Evolutionary conservation across 2,888 invertebrate species (phyloP), one percentile per base, ranked within the genome.

Genomic region (Synanthedon andrenaeformis): DNA sequence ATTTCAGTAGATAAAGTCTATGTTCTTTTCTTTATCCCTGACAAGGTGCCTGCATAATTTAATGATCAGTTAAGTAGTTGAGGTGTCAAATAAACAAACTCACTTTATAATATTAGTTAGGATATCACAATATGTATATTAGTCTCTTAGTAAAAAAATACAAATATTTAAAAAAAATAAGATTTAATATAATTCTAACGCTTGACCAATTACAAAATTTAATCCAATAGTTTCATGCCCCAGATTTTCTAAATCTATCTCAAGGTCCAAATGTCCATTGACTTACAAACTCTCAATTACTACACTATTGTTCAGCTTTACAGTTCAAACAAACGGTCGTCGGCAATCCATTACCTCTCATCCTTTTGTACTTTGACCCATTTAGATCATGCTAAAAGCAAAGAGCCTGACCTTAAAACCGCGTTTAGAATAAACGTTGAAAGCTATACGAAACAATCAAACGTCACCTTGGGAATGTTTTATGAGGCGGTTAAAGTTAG

Each of bases 401-500:
- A 77, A 74, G 64, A 70, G 66, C 68, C 67, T 72, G 77, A 69
- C 77, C 80, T 79, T 74, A 74, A 79, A 76, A 77, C 74, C 74
- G 64, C 72, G 66, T 76, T 77, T 69, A 69, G 70, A 70, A 62
- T 52, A 53, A 14, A 51, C 13, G 59, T 49, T 52, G 58, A 59
- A 60, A 63, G 64, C 62, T 66, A 68, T 62, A 58, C 64, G 64
- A 63, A 79, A 82, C 81, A 82, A 79, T 82, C 76, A 79, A 75
- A 79, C 63, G 70, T 79, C 75, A 80, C 84, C 82, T 83, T 82
- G 79, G 66, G 57, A 75, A 63, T 66, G 61, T 69, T 82, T 82
- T 79, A 81, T 73, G 77, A 76, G 69, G 69, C 64, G 67, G 68
- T 72, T 69, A 72, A 72, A 69, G 71, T 65, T 69, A 78, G 79